phyloP scores from a whole-genome alignment of 2,113 vertebrate species.

The Gymnarchus niloticus region DNA sequence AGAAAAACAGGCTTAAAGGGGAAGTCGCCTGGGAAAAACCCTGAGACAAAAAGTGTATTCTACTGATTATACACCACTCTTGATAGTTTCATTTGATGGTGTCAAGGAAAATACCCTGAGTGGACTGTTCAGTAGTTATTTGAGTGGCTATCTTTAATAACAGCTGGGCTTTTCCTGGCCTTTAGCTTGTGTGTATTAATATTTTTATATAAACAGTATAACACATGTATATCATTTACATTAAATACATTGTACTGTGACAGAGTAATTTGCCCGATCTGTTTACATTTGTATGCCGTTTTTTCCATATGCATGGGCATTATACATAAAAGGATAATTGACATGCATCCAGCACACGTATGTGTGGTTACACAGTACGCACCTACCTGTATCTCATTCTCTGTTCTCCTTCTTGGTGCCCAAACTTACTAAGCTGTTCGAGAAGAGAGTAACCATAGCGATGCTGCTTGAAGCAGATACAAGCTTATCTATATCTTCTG shows the following conservation, averaged over 20 bases:
- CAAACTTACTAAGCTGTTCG: too few species aligned
- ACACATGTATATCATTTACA: background rate
- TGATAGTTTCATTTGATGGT: background rate
- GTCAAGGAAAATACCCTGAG: slow-evolving; percentile 14
- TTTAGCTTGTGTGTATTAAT: background rate
- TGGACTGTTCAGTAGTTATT: background rate
- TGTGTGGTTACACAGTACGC: background rate
- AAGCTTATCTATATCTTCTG: too few species aligned
- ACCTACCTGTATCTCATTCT: background rate
- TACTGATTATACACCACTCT: background rate
- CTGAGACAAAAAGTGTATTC: background rate
- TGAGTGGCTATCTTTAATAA: background rate
- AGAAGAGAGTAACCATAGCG: too few species aligned
- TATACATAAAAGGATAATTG: background rate
- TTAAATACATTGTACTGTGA: background rate
- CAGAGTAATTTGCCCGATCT: background rate
- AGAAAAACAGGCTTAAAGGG: slow-evolving; percentile 10
- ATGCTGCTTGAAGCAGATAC: too few species aligned
- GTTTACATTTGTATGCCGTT: background rate
- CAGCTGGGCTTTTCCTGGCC: background rate
- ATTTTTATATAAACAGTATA: background rate
- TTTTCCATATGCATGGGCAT: background rate
- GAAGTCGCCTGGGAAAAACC: slow-evolving; percentile 12
- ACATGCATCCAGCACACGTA: background rate
- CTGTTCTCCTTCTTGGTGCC: background rate